A percentile compares a stretch with the other conserved stretches of the same genome.
Evolutionary conservation across 1,140 invertebrate species (phyloP).

Genomic region (Lepidurus couesii): DNA sequence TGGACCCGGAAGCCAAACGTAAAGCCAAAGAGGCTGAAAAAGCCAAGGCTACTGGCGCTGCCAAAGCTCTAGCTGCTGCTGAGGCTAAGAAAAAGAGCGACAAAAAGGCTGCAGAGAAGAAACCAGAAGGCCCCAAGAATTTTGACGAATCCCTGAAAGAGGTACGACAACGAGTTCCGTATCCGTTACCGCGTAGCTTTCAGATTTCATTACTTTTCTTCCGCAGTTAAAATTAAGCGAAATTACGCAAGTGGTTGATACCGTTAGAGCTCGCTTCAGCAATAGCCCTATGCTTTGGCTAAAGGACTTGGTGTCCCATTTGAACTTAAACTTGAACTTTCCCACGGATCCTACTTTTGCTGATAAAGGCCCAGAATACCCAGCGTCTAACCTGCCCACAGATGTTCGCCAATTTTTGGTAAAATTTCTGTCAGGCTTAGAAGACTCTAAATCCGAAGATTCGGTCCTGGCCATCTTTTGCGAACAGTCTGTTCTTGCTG

Average conservation of each 20-base stretch:
- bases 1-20: constrained; percentile 19
- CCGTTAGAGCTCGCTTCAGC: neutral
- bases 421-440: neutral
- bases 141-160: constrained; percentile 28
- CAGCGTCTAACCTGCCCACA: constrained; percentile 3
- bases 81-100: constrained; percentile 24
- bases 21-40: constrained; percentile 28
- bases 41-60: neutral
- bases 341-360: constrained; percentile 23
- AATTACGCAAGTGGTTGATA: constrained; percentile 13
- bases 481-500: constrained; percentile 20
- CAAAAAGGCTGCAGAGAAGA: constrained; percentile 19
- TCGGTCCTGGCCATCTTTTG: neutral
- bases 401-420: neutral
- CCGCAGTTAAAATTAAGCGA: neutral
- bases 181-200: neutral
- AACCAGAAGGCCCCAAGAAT: neutral
- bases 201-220: neutral
- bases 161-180: neutral
- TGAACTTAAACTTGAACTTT: constrained; percentile 25
- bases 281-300: constrained; percentile 20
- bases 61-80: neutral
- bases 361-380: constrained; percentile 23
- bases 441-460: neutral
- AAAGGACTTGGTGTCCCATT: constrained; percentile 22